Base-by-base conservation (phyloP, 2,113 vertebrate species). In the Mesembrinibis cayennensis region DNA sequence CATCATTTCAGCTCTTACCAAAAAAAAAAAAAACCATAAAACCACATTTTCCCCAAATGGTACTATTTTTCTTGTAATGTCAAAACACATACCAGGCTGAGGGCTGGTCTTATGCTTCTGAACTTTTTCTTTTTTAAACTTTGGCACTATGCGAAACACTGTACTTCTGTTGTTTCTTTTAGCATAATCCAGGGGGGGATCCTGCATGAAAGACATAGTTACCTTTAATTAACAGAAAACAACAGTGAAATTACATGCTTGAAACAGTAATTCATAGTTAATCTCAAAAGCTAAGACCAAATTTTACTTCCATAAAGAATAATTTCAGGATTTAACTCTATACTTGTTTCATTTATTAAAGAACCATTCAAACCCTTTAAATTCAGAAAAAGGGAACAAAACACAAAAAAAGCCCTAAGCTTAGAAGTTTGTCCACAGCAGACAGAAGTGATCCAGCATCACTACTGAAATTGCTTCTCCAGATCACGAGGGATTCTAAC, bases 111-210 rank as follows among this genome's bases (percentile, higher is more conserved):
- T 99, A 97, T 98, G 98, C 95, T 98, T 99, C 98, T 97, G 98
- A 95, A 70, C 97, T 96, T 99, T 99, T 93, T 99, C 99, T 97
- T 99, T 99, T 98, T 99, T 99, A 98, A 99, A 99, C 96, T 99
- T 99, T 98, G 99, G 99, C 97, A 99, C 99, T 90, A 99, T 99
- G 82, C 99, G 99, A 86, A 99, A 99, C 97, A 99, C 98, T 65
- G 99, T 99, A 98, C 99, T 99, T 97, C 98, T 99, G 96, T 98
- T 99, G 97, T 99, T 99, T 98, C 99, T 99, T 98, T 99, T 99
- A 96, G 98, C 98, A 91, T 99, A 99, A 96, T 99, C 99, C 98
- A 99, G 97, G 70, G 99, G 98, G 84, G 98, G 98, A 95, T 99
- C 99, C 99, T 99, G 98, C 90, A 97, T 80, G 87, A 98, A 97